phyloP scores from a whole-genome alignment of 2,888 invertebrate species.

The Chymomyza procnemis region DNA sequence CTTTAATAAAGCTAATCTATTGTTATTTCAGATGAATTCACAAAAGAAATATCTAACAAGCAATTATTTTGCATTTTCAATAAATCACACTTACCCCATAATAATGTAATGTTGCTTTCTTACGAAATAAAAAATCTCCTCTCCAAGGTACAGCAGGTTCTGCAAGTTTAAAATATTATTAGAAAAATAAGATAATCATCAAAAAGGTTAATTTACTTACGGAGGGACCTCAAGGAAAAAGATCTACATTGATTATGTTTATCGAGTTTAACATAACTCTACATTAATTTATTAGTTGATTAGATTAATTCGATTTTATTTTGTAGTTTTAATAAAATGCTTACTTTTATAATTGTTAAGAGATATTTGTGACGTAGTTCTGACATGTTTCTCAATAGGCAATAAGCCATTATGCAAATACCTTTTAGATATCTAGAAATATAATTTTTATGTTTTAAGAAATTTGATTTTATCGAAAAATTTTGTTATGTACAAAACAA shows the following conservation, averaged over 20 bases:
- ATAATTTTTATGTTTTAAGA: background rate
- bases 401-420: background rate
- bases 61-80: too few relatives aligned
- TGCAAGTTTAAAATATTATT: conserved; percentile 4
- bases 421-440: background rate
- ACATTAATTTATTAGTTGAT: background rate
- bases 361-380: background rate
- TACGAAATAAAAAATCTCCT: conserved; percentile 34
- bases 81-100: conserved; percentile 56
- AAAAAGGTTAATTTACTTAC: background rate
- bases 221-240: conserved; percentile 6
- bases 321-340: background rate
- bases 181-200: too few relatives aligned
- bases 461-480: background rate
- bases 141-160: conserved; percentile 32
- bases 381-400: background rate
- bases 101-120: conserved; percentile 33
- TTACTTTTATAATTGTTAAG: conserved; percentile 30
- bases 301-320: background rate
- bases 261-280: background rate
- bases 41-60: too few relatives aligned
- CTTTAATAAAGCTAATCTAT: too few relatives aligned
- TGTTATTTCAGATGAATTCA: background rate
- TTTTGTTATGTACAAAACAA: conserved; percentile 6
- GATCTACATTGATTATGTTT: background rate